Conservation (phyloP, 2,888 invertebrate species). For the Xylophagus ater region DNA sequence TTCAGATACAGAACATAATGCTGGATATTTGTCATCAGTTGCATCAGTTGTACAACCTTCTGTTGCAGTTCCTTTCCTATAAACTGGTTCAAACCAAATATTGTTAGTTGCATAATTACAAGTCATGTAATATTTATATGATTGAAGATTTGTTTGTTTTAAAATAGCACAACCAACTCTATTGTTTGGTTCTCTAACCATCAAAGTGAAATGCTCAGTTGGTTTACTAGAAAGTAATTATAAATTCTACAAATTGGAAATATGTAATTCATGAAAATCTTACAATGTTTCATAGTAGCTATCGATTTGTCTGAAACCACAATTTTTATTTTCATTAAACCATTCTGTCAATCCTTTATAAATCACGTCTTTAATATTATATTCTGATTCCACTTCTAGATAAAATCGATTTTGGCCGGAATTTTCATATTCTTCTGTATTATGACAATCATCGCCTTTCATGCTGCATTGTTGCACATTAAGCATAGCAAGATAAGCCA, state of each 20-base stretch:
- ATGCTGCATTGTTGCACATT: slow-evolving; percentile 3
- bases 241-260: background rate
- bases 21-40: slow-evolving; percentile 20
- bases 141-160: slow-evolving; percentile 15
- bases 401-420: slow-evolving; percentile 30
- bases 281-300: slow-evolving; percentile 1
- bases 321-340: slow-evolving; percentile 10
- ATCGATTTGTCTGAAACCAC: slow-evolving; percentile 7
- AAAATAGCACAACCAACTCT: slow-evolving; percentile 26
- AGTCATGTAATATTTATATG: slow-evolving; percentile 20
- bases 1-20: slow-evolving; percentile 12
- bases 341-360: slow-evolving; percentile 8
- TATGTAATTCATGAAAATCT: background rate
- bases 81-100: slow-evolving; percentile 14
- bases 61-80: slow-evolving; percentile 18
- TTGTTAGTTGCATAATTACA: slow-evolving; percentile 31
- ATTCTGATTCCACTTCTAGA: background rate
- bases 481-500: slow-evolving; percentile 6
- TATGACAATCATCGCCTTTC: slow-evolving; percentile 6
- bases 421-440: slow-evolving; percentile 3
- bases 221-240: background rate
- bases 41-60: slow-evolving; percentile 25
- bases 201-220: slow-evolving; percentile 28
- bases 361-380: background rate
- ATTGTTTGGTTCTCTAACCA: slow-evolving; percentile 26